Evolutionary conservation across 2,888 invertebrate genomes (phyloP).

Genomic region (Bembecia ichneumoniformis): DNA sequence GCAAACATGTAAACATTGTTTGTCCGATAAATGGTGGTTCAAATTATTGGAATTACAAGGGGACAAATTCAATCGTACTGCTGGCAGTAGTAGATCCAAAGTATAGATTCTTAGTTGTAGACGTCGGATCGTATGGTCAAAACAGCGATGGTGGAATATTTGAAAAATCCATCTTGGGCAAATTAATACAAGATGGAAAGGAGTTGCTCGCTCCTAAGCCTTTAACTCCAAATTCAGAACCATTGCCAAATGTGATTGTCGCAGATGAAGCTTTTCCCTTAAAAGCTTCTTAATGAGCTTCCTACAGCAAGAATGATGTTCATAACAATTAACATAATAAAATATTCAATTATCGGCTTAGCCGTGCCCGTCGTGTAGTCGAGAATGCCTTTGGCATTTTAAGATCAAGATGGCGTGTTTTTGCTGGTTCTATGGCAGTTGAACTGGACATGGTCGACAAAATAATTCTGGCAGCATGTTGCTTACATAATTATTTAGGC

Average conservation of each 20-base stretch:
- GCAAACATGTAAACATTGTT: constrained; percentile 14
- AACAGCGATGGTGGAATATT: constrained; percentile 11
- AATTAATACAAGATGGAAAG: constrained; percentile 6
- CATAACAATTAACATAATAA: neutral
- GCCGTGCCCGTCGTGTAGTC: constrained; percentile 8
- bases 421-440: constrained; percentile 8
- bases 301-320: constrained; percentile 4
- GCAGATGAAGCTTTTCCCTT: constrained; percentile 13
- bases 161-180: constrained; percentile 8
- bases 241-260: constrained; percentile 9
- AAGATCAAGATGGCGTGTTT: constrained; percentile 8
- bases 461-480: neutral
- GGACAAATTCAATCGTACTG: constrained; percentile 11
- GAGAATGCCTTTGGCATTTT: constrained; percentile 12
- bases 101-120: constrained; percentile 10
- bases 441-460: constrained; percentile 6
- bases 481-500: neutral
- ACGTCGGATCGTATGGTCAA: constrained; percentile 10
- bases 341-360: constrained; percentile 4
- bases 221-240: neutral
- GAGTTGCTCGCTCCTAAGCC: neutral
- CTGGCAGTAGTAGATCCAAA: constrained; percentile 10
- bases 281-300: constrained; percentile 8
- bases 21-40: constrained; percentile 9
- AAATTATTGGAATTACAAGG: constrained; percentile 14